Base-by-base conservation (phyloP, 2,888 invertebrate species). In the Cosmia pyralina region DNA sequence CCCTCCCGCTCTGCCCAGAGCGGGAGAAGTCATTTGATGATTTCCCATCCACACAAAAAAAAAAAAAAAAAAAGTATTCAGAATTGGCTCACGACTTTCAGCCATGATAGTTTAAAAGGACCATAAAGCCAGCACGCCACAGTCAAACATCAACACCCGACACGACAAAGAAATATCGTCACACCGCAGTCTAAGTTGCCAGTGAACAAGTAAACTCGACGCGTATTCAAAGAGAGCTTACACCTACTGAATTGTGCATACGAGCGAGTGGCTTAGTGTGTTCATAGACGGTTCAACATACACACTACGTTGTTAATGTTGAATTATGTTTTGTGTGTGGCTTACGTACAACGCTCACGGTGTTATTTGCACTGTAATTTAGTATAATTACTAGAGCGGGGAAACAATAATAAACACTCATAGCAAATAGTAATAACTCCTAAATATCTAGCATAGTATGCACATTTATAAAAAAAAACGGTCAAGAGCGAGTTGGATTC, bases 191-290 rank as follows among this genome's bases (percentile, higher is more conserved):
- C 59, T 82, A 81, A 82, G 82, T 77, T 73, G 84, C 77, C 69
- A 52, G 46, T 17, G 69, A 77, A 75, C 77, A 69, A 77, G 77
- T 69, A 77, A 80, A 82, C 82, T 82, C 57, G 60, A 69, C 65
- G 65, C 41, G 74, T 66, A 71, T 81, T 77, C 85, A 82, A 76
- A 84, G 67, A 81, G 63, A 66, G 72, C 69, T 84, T 69, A 84
- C 70, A 73, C 59, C 65, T 72, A 63, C 69, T 77, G 82, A 62
- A 77, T 72, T 72, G 71, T 84, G 82, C 70, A 70, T 60, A 62
- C 79, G 64, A 62, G 70, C 60, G 34, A 70, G 44, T 59, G 19
- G 59, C 67, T 77, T 73, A 84, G 72, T 70, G 70, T 72, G n/a
- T 15, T 15, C 52, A 17, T 62, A 72, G 17, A 84, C 67, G 64